Base-by-base conservation (phyloP, 2,888 invertebrate genomes). In the Rhabditoides inermis region DNA sequence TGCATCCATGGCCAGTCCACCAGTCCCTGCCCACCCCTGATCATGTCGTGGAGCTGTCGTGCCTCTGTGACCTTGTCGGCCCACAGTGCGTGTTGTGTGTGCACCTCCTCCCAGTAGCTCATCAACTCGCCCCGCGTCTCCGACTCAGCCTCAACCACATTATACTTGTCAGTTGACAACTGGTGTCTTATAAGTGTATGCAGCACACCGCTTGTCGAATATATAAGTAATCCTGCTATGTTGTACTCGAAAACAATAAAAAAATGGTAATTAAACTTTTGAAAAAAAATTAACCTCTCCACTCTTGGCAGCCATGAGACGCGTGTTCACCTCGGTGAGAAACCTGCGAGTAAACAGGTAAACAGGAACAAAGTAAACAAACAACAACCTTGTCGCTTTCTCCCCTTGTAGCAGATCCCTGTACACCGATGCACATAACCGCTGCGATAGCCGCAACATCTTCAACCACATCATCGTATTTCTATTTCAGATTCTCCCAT, bases 21-120 rank as follows among this genome's bases (percentile, higher is more conserved):
- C n/a, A n/a, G n/a, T n/a, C n/a, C n/a, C n/a, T 4, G 40, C 10
- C 26, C n/a, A 35, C 44, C 39, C 18, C 30, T 35, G n/a, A 44
- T 45, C 22, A 56, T 45, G 10, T 39, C 36, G 7, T 56, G 32
- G 30, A 56, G 36, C 30, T 56, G 56, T 25, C 25, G 18, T 40
- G 50, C 44, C 41, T 53, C 53, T 18, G 35, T 49, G n/a, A 15
- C 41, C 30, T 28, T 45, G 12, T 46, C 48, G 4, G 18, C 35
- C n/a, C 47, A 47, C 15, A 28, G 32, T 18, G 20, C 39, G 2
- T 49, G 46, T 3, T 26, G 20, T 26, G 42, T 20, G 27, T 27
- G 27, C 2, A 56, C 46, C 7, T 48, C 45, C 27, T 56, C 56
- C 56, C 56, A 56, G 44, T 56, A 56, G 15, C 51, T 28, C 18